phyloP scores from a whole-genome alignment of 2,797 vertebrate species.

The Parotocinclus haroldoi region DNA sequence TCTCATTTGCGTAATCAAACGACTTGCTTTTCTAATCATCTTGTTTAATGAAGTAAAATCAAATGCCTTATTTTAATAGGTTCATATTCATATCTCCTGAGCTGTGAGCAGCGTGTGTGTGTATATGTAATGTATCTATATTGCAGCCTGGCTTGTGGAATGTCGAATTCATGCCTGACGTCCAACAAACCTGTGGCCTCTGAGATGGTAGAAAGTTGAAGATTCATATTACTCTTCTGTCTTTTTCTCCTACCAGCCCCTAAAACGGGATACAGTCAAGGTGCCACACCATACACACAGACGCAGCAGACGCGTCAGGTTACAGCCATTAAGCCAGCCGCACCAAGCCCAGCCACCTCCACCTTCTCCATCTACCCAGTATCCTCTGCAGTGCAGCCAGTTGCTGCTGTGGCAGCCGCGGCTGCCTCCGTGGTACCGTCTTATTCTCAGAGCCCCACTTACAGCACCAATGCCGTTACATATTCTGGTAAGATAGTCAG shows the following conservation, averaged over 20 bases:
- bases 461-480: constrained; percentile 95
- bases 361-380: constrained; percentile 97
- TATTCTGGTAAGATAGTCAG: constrained; percentile 92
- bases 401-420: constrained; percentile 72
- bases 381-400: constrained; percentile 92
- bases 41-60: too few relatives aligned
- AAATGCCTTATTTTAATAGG: too few relatives aligned
- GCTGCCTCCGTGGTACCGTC: constrained; percentile 89
- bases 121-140: too few relatives aligned
- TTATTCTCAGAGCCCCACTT: constrained; percentile 95
- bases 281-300: constrained; percentile 92
- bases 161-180: too few relatives aligned
- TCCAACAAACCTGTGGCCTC: too few relatives aligned
- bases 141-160: too few relatives aligned
- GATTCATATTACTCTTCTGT: too few relatives aligned
- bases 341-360: constrained; percentile 90
- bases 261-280: constrained; percentile 93
- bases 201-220: too few relatives aligned
- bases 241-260: constrained; percentile 76
- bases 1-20: too few relatives aligned
- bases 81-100: too few relatives aligned
- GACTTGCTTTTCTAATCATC: too few relatives aligned
- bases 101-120: too few relatives aligned
- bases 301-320: constrained; percentile 94
- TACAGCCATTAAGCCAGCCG: constrained; percentile 95